phyloP scores from a whole-genome alignment of 1,140 invertebrate genomes.

The Brachionus paranguensis region DNA sequence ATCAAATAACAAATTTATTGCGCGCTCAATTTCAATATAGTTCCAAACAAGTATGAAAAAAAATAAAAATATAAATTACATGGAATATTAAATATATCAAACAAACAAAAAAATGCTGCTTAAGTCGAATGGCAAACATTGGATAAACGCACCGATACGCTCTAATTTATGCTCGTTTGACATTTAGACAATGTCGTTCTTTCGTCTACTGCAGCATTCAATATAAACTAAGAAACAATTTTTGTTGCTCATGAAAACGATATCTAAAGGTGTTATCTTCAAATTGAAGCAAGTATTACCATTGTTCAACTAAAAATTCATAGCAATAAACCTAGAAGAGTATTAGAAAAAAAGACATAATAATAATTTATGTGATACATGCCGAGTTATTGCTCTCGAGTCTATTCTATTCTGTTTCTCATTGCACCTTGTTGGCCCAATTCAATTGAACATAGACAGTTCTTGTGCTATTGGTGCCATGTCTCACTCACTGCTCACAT shows the following conservation, averaged over 20 bases:
- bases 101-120: not conserved
- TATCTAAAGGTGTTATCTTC: not conserved
- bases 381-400: not conserved
- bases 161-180: not conserved
- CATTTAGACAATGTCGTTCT: not conserved
- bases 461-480: not conserved
- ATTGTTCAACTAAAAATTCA: not conserved
- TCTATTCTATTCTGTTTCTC: not conserved
- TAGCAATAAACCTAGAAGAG: not conserved
- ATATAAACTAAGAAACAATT: not conserved
- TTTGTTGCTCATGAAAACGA: not conserved
- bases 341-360: not conserved
- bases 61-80: not conserved
- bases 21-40: not conserved
- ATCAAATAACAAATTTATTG: conserved; percentile 1
- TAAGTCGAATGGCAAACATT: not conserved
- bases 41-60: not conserved
- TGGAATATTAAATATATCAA: not conserved
- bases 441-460: not conserved
- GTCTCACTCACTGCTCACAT: not conserved
- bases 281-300: not conserved
- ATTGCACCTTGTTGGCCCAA: not conserved
- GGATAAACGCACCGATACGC: not conserved
- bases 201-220: not conserved
- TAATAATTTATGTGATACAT: not conserved